These are phyloP conservation scores for Halcyon senegalensis DNA, from an alignment of 2,113 vertebrate species.

Conservation along the genomic window DNA sequence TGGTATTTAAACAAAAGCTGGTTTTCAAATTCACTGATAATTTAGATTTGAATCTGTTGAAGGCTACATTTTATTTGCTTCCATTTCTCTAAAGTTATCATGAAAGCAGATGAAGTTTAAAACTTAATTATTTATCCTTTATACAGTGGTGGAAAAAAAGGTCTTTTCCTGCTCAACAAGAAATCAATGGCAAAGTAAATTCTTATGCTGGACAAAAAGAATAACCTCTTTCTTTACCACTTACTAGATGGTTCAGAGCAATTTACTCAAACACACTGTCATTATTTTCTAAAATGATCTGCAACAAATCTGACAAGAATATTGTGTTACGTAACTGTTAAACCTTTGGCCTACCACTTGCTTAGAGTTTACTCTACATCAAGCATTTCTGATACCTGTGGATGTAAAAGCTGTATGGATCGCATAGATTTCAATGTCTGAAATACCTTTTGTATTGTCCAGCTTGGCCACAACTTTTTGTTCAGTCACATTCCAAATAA, in stretches of 20 bases:
- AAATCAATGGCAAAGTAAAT: background rate
- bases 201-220: background rate
- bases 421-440: background rate
- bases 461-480: conserved; percentile 90
- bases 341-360: background rate
- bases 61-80: background rate
- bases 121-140: background rate
- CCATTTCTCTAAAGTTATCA: background rate
- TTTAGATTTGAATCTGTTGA: background rate
- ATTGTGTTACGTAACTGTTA: background rate
- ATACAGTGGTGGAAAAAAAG: background rate
- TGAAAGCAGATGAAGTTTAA: background rate
- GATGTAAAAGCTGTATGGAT: background rate
- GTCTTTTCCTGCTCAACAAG: background rate
- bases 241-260: background rate
- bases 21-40: background rate
- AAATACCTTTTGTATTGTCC: conserved; percentile 92
- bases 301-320: background rate
- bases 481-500: conserved; percentile 95
- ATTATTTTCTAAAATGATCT: background rate
- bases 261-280: background rate
- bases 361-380: background rate
- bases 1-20: background rate
- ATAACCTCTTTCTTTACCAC: background rate
- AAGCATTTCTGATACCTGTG: background rate